A percentile compares a stretch with the other conserved stretches of the same genome.
These are phyloP conservation scores for Philaenus spumarius DNA, from an alignment of 1,140 invertebrate genomes.

Conservation along the genomic window DNA sequence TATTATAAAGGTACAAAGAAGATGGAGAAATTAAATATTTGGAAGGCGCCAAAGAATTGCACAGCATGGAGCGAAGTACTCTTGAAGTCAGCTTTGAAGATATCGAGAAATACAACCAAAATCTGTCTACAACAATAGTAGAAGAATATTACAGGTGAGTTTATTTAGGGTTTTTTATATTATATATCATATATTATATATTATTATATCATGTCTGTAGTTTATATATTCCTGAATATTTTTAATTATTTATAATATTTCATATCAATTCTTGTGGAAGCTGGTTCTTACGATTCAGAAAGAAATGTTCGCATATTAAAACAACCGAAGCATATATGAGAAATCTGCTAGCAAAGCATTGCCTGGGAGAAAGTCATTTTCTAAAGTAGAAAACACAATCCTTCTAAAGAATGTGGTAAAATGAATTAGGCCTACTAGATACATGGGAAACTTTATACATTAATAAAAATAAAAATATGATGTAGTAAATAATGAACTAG, in stretches of 20 bases:
- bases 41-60: constrained; percentile 74
- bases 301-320: too few relatives aligned
- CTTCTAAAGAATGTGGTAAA: too few relatives aligned
- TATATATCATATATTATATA: background rate
- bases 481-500: too few relatives aligned
- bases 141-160: constrained; percentile 88
- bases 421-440: too few relatives aligned
- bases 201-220: background rate
- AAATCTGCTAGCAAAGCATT: too few relatives aligned
- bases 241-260: constrained; percentile 10
- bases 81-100: constrained; percentile 93
- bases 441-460: too few relatives aligned
- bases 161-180: background rate
- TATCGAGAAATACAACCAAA: constrained; percentile 92
- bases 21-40: constrained; percentile 85
- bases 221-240: background rate
- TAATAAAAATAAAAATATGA: too few relatives aligned
- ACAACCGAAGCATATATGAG: too few relatives aligned
- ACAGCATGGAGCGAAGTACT: constrained; percentile 84
- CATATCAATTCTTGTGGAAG: too few relatives aligned
- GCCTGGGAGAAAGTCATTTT: too few relatives aligned
- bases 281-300: too few relatives aligned
- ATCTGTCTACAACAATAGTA: constrained; percentile 84
- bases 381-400: too few relatives aligned
- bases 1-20: constrained; percentile 61